Base-by-base conservation (phyloP, 2,888 invertebrate species). In the Tortrix viridana region DNA sequence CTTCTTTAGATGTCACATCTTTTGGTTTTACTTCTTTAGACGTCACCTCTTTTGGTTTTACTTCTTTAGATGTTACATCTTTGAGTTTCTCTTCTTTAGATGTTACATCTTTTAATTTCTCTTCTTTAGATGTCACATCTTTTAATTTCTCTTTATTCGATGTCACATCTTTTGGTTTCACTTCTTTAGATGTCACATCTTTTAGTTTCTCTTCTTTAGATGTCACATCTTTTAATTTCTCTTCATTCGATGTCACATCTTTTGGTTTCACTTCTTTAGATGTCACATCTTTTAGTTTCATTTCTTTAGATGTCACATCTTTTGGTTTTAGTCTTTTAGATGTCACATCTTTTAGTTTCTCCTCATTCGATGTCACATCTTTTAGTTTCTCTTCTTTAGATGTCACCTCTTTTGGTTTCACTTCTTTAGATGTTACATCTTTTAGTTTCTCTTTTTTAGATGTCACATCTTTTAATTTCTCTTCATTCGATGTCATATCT, bases 311-410 rank as follows among this genome's bases (percentile, higher is more conserved):
- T 46, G 18, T 49, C 68, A 23, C 20, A 47, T 49, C 46, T 62
- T 47, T 26, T 56, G 50, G 55, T 44, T 26, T 48, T 49, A 14
- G 0, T 4, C 12, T 1, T 41, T 12, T 32, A n/a, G n/a, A n/a
- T n/a, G n/a, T n/a, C n/a, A n/a, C n/a, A n/a, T 32, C 12, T 32
- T 12, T 7, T 32, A 12, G 12, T 32, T 32, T 3, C 12, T 32
- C n/a, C n/a, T n/a, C n/a, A n/a, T n/a, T n/a, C n/a, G n/a, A n/a
- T n/a, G n/a, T n/a, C n/a, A n/a, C 0, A 12, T 32, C 32, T 32
- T 66, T 58, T 64, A 70, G 67, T 66, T 74, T 32, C 67, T 64
- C 38, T 53, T 56, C 38, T 57, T 56, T 44, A n/a, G n/a, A n/a
- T n/a, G n/a, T n/a, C n/a, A n/a, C n/a, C n/a, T n/a, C n/a, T n/a